Percentiles rank a stretch among this genome's conserved stretches.
Evolutionary conservation across 2,888 invertebrate genomes (phyloP).

Genomic region (Brachypterus glaber): DNA sequence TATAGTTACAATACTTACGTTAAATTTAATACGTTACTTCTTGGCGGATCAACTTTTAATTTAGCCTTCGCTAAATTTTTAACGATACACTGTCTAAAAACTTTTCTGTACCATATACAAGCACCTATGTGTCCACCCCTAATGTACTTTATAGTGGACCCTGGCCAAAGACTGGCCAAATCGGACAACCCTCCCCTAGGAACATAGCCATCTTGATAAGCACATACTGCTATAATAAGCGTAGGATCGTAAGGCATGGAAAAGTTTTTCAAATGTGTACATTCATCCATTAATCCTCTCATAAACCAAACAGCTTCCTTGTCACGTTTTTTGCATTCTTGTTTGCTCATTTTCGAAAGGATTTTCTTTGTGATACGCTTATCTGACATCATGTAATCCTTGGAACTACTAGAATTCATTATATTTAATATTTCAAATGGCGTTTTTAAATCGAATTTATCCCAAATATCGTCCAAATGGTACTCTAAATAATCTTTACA

Average conservation of each 20-base stretch:
- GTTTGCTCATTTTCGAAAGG: slow-evolving; percentile 29
- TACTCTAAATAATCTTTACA: not conserved
- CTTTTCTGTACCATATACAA: slow-evolving; percentile 72
- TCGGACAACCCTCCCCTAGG: slow-evolving; percentile 72
- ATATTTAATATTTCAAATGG: not conserved
- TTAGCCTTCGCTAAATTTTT: not conserved
- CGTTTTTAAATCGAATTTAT: not conserved
- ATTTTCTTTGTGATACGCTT: not conserved
- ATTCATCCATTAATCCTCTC: slow-evolving; percentile 95
- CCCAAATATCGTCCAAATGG: not conserved
- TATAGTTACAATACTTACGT: no score
- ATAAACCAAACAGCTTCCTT: slow-evolving; percentile 79
- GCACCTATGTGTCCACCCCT: slow-evolving; percentile 82
- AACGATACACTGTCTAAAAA: slow-evolving; percentile 26
- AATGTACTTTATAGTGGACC: slow-evolving; percentile 73
- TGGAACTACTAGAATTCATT: not conserved
- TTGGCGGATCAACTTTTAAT: not conserved
- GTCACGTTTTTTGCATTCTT: slow-evolving; percentile 58
- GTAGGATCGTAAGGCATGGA: slow-evolving; percentile 77
- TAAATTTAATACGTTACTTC: no score
- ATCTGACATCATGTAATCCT: not conserved
- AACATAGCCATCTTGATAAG: slow-evolving; percentile 78
- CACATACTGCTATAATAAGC: slow-evolving; percentile 82
- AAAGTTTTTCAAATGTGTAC: slow-evolving; percentile 89
- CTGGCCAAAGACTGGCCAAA: slow-evolving; percentile 83